Evolutionary conservation across 1,140 invertebrate species (phyloP), one percentile per base, ranked within the genome.

Genomic region (Drosophila azteca): DNA sequence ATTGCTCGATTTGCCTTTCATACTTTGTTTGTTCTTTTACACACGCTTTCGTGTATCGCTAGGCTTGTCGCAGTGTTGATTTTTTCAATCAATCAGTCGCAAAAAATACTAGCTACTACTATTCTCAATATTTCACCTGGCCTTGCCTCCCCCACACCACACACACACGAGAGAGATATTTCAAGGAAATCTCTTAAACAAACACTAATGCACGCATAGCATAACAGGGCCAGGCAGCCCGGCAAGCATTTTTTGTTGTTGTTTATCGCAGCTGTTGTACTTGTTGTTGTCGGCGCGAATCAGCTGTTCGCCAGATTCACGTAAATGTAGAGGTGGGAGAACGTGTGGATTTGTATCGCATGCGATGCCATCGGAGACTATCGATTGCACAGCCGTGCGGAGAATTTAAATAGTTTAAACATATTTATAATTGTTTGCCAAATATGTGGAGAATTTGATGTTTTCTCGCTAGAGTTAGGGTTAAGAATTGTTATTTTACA

Each of bases 1-100:
- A 76, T 76, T 79, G 77, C 67, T 60, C 48, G 60, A 64, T 78
- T 85, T 72, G 83, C 78, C 74, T 79, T 77, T 82, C 58, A 78
- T 58, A 79, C 78, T 88, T 87, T 87, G 82, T 87, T 87, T 87
- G 82, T 87, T 87, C 83, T 79, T 82, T 87, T 70, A 76, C 82
- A 87, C 83, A 78, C 82, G 77, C 66, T 76, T 87, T 87, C 82
- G 45, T 52, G 59, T 50, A 39, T 59, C 55, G 24, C 24, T 26
- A 4, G 24, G 24, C 24, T 4, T 26, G 24, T 5, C 24, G 62
- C 82, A 85, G 82, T 51, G 82, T 85, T 81, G 82, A 74, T 87
- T 77, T 83, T 83, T 48, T 49, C 61, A 69, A 84, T 77, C 69
- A 57, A 65, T 58, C 51, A 49, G 20, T 26, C 39, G 45, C 13